Conservation (phyloP, 1,140 invertebrate genomes). For the Zophobas atratus region DNA sequence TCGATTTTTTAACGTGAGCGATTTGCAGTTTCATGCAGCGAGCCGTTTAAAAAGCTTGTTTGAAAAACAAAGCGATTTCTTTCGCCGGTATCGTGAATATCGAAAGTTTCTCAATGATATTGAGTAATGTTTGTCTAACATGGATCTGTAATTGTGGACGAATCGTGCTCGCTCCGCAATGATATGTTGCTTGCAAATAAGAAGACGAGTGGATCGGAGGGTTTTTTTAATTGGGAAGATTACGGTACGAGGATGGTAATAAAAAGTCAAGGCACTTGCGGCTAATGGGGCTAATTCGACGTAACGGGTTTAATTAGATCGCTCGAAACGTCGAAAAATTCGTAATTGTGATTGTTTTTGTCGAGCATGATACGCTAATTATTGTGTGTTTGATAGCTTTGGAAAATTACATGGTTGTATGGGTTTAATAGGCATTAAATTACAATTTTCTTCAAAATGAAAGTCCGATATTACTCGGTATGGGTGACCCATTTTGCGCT, state of each 20-base stretch:
- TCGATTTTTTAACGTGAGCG: neutral
- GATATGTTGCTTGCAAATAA: conserved; percentile 49
- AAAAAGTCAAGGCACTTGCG: conserved; percentile 39
- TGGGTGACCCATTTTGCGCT: conserved; percentile 17
- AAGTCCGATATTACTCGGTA: conserved; percentile 39
- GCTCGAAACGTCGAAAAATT: conserved; percentile 25
- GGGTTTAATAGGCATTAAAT: conserved; percentile 50
- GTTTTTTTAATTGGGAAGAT: conserved; percentile 24
- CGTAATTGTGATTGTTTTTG: conserved; percentile 29
- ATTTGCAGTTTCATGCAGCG: conserved; percentile 13
- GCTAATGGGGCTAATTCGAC: neutral
- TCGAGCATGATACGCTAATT: conserved; percentile 45
- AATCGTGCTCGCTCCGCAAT: conserved; percentile 47
- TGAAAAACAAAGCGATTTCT: conserved; percentile 45
- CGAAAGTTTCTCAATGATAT: conserved; percentile 53
- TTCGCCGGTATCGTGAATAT: conserved; percentile 52
- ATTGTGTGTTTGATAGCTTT: conserved; percentile 48
- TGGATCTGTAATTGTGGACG: conserved; percentile 52
- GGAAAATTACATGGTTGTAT: conserved; percentile 48
- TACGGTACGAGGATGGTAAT: conserved; percentile 18
- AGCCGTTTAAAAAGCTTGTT: conserved; percentile 34
- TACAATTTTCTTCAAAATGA: conserved; percentile 49
- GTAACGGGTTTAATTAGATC: conserved; percentile 42
- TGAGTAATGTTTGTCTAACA: conserved; percentile 51
- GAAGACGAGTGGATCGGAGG: conserved; percentile 24